A percentile compares a stretch with the other conserved stretches of the same genome.
Conservation (phyloP, 2,888 invertebrate species). For the Heliconius aoede region DNA sequence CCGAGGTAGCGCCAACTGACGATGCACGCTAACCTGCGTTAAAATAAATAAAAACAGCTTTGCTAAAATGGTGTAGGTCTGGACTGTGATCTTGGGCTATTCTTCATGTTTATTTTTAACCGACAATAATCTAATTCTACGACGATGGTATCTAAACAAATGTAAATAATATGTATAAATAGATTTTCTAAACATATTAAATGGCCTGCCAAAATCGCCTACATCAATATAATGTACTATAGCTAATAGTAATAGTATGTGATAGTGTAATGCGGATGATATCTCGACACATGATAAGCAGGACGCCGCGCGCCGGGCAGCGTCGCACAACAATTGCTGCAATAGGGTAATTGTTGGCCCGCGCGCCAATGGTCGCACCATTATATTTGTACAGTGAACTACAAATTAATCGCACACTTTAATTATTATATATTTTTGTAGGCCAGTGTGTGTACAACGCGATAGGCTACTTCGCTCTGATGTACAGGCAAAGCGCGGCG, state of each 20-base stretch:
- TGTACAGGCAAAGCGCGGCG: too few species aligned
- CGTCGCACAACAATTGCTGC: conserved; percentile 83
- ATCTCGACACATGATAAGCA: conserved; percentile 47
- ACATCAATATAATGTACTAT: not conserved
- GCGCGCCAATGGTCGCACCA: conserved; percentile 82
- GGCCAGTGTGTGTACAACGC: too few species aligned
- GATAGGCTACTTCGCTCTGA: too few species aligned
- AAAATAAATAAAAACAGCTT: too few species aligned
- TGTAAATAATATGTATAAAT: not conserved
- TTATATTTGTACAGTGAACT: conserved; percentile 63
- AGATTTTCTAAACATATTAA: not conserved
- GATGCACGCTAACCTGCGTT: too few species aligned
- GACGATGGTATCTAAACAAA: too few species aligned
- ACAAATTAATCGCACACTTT: conserved; percentile 36
- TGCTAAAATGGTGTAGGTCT: too few species aligned
- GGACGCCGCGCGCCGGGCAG: conserved; percentile 58
- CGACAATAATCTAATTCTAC: too few species aligned
- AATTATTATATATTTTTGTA: too few species aligned
- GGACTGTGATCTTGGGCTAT: too few species aligned
- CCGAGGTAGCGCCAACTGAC: too few species aligned
- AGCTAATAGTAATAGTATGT: conserved; percentile 23
- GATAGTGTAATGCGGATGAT: conserved; percentile 33
- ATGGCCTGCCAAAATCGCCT: not conserved
- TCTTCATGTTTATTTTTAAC: too few species aligned
- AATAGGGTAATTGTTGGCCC: conserved; percentile 79